Evolutionary conservation across 1,140 invertebrate genomes (phyloP).

Genomic region (Venturia canescens): DNA sequence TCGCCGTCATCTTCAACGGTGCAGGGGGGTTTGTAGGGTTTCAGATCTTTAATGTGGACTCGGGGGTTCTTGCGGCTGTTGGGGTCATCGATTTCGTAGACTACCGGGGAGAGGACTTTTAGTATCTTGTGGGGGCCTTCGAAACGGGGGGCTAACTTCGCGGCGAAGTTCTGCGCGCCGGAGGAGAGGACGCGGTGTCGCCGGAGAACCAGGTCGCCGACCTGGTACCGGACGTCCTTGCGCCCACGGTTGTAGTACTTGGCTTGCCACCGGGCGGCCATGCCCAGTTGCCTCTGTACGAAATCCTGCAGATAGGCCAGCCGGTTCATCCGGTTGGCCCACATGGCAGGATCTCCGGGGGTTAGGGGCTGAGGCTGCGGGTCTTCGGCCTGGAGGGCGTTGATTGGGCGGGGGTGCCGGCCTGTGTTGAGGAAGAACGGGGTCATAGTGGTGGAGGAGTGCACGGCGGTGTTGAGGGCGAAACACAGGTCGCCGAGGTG

Average conservation of each 20-base stretch:
- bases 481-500: slow-evolving; percentile 68
- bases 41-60: neutral
- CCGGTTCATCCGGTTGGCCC: slow-evolving; percentile 24
- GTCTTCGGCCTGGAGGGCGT: neutral
- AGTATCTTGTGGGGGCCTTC: too few relatives aligned
- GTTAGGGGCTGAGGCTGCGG: slow-evolving; percentile 31
- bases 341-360: slow-evolving; percentile 56
- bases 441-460: slow-evolving; percentile 68
- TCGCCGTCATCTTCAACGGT: too few relatives aligned
- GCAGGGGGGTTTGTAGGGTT: neutral
- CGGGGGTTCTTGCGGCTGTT: neutral
- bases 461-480: slow-evolving; percentile 70
- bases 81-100: slow-evolving; percentile 10
- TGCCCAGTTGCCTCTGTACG: slow-evolving; percentile 2
- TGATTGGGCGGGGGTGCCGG: slow-evolving; percentile 8
- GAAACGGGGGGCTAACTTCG: too few relatives aligned
- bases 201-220: slow-evolving; percentile 28
- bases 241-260: slow-evolving; percentile 9
- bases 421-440: slow-evolving; percentile 72
- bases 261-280: slow-evolving; percentile 12
- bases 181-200: too few relatives aligned
- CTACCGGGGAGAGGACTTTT: too few relatives aligned
- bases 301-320: too few relatives aligned
- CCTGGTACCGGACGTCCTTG: neutral
- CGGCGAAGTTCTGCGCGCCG: too few relatives aligned